Conservation (phyloP, 2,113 vertebrate genomes). For the Podarcis raffonei region DNA sequence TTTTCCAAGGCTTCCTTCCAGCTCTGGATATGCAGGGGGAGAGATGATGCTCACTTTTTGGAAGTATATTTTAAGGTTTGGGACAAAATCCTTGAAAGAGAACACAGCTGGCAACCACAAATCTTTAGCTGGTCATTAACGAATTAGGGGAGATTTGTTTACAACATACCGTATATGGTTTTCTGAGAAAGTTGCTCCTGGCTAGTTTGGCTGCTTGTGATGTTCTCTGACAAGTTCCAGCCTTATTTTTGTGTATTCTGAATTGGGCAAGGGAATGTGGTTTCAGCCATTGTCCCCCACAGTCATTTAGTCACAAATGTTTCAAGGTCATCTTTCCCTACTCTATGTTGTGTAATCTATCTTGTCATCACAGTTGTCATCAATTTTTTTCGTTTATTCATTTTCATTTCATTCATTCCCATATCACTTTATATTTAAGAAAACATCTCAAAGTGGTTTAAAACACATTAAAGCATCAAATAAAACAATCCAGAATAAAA, state of each 20-base stretch:
- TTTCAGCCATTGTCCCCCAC: neutral
- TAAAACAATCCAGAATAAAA: too few species aligned
- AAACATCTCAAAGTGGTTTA: too few species aligned
- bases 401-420: too few species aligned
- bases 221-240: neutral
- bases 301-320: neutral
- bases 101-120: neutral
- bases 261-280: neutral
- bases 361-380: too few species aligned
- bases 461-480: too few species aligned
- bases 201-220: too few species aligned
- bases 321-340: neutral
- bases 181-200: too few species aligned
- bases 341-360: neutral
- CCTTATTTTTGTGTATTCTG: neutral
- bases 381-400: too few species aligned
- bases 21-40: neutral
- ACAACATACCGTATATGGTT: too few species aligned
- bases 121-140: neutral
- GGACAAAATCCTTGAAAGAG: neutral
- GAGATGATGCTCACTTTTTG: neutral
- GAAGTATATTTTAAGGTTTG: neutral
- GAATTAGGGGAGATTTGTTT: neutral
- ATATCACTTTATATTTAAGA: too few species aligned
- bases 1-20: neutral